Percentiles rank a stretch among this genome's conserved stretches.
phyloP scores from a whole-genome alignment of 2,113 vertebrate species.

The Rafetus swinhoei region DNA sequence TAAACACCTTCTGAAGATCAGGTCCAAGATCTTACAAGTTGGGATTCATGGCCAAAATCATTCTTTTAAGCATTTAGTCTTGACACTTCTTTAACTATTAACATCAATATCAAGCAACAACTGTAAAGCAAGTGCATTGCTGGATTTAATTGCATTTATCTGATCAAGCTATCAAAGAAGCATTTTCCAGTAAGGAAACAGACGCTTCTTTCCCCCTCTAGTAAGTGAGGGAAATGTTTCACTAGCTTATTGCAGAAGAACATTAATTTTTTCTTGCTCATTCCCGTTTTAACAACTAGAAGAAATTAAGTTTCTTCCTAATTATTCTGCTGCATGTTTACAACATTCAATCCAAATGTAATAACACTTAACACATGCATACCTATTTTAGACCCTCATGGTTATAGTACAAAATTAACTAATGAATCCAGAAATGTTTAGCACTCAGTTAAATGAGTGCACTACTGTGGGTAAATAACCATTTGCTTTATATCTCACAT shows the following conservation, averaged over 20 bases:
- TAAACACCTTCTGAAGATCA: not conserved
- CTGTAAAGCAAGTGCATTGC: not conserved
- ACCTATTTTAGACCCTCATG: not conserved
- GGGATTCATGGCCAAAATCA: not conserved
- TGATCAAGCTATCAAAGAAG: not conserved
- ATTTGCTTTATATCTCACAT: slow-evolving; percentile 22
- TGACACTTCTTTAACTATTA: not conserved
- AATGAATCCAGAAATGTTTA: not conserved
- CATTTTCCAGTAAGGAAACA: not conserved
- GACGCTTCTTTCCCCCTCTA: not conserved
- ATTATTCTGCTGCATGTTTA: slow-evolving; percentile 22
- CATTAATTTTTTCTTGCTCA: slow-evolving; percentile 17
- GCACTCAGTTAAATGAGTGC: slow-evolving; percentile 36
- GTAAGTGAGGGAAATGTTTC: not conserved
- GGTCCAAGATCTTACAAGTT: not conserved
- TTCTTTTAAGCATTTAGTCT: not conserved
- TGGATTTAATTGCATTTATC: slow-evolving; percentile 25
- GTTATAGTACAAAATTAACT: not conserved
- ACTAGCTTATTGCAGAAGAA: slow-evolving; percentile 14
- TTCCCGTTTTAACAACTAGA: slow-evolving; percentile 11
- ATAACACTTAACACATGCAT: not conserved
- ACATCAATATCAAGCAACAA: not conserved
- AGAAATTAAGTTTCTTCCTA: slow-evolving; percentile 48
- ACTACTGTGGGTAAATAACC: slow-evolving; percentile 8
- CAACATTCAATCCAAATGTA: slow-evolving; percentile 32